Evolutionary conservation across 2,113 vertebrate genomes (phyloP).

Genomic region (Peromyscus maniculatus): DNA sequence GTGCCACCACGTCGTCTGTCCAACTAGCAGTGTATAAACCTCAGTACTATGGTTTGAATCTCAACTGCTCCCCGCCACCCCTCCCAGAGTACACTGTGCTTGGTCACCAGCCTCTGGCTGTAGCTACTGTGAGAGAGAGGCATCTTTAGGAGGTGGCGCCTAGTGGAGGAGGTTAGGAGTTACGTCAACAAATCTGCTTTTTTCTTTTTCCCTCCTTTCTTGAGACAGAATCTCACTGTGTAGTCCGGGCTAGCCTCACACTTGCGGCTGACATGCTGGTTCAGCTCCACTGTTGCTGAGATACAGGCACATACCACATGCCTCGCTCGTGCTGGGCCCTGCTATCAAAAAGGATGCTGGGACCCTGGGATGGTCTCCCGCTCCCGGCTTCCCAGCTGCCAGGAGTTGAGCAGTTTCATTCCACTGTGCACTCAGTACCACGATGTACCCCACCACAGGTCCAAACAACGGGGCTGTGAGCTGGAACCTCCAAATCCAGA

Average conservation of each 20-base stretch:
- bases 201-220: neutral
- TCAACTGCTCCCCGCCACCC: neutral
- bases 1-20: neutral
- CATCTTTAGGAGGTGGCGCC: neutral
- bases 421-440: too few species aligned
- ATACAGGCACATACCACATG: too few species aligned
- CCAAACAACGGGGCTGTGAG: neutral
- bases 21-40: too few species aligned
- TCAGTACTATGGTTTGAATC: neutral
- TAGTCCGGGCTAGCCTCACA: neutral
- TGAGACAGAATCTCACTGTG: neutral
- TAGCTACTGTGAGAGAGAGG: neutral
- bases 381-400: neutral
- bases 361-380: neutral
- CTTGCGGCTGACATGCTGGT: too few species aligned
- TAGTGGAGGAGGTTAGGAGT: neutral
- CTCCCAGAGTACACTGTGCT: neutral
- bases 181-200: neutral
- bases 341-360: neutral
- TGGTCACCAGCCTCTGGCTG: neutral
- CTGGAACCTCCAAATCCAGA: neutral
- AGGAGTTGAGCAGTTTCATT: neutral
- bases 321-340: neutral
- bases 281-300: neutral
- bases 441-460: neutral